A percentile compares a stretch with the other conserved stretches of the same genome.
Conservation (phyloP, 2,113 vertebrate species). For the Meleagris gallopavo region DNA sequence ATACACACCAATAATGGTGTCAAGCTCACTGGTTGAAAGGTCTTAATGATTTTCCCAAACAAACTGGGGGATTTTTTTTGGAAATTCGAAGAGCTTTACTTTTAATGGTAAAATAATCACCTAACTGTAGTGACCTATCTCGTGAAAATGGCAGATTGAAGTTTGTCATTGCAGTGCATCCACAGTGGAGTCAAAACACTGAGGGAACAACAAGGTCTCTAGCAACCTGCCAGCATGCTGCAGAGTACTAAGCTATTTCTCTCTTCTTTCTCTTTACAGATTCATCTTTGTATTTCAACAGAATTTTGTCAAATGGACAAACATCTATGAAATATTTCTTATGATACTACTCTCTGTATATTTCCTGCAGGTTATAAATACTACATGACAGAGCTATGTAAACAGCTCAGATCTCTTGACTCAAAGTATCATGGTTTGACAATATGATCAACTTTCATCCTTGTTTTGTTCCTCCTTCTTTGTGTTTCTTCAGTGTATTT, state of each 20-base stretch:
- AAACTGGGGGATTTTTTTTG: not conserved
- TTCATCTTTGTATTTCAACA: not conserved
- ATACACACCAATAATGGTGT: not conserved
- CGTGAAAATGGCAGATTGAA: not conserved
- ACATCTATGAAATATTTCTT: not conserved
- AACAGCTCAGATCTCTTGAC: not conserved
- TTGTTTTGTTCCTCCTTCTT: not conserved
- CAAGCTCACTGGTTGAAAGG: not conserved
- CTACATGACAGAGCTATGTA: not conserved
- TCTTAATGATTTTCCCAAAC: not conserved
- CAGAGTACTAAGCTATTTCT: not conserved
- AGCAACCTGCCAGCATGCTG: not conserved
- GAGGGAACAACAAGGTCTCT: not conserved
- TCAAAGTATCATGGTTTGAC: not conserved
- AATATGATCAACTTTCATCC: not conserved
- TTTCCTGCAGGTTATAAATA: not conserved
- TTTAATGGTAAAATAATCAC: not conserved
- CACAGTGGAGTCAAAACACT: not conserved
- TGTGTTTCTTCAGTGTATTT: not conserved
- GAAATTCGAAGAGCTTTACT: not conserved
- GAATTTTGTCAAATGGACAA: not conserved
- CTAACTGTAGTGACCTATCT: not conserved
- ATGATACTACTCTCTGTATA: not conserved
- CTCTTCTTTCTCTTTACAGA: fast-evolving
- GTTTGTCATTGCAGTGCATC: not conserved